Conservation (phyloP, 1,140 invertebrate species). For the Ctenoplectra terminalis region DNA sequence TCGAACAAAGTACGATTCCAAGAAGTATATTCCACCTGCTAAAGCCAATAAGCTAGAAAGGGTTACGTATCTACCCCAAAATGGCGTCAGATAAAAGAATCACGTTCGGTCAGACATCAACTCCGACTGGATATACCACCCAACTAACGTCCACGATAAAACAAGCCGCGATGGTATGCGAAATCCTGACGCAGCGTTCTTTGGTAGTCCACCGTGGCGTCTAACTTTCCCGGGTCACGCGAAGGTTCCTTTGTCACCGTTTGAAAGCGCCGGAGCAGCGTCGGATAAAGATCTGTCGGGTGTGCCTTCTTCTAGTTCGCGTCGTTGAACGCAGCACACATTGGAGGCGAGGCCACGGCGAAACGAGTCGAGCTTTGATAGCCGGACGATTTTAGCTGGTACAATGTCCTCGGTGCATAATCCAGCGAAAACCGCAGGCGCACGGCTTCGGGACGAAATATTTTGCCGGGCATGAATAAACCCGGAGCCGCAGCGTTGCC, state of each 20-base stretch:
- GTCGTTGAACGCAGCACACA: constrained; percentile 11
- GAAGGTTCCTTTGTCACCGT: constrained; percentile 12
- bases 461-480: constrained; percentile 77
- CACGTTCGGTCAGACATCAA: not conserved
- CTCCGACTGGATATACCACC: not conserved
- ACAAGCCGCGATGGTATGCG: not conserved
- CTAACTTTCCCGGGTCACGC: not conserved
- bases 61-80: not conserved
- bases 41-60: not conserved
- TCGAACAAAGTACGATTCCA: not conserved
- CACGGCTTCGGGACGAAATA: constrained; percentile 72
- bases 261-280: not conserved
- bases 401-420: constrained; percentile 73
- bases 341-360: not conserved
- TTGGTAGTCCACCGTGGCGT: too few species aligned
- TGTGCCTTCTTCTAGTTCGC: constrained; percentile 30
- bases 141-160: not conserved
- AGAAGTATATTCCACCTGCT: not conserved
- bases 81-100: not conserved
- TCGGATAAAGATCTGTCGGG: constrained; percentile 8
- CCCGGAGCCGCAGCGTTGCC: constrained; percentile 48
- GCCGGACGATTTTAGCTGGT: constrained; percentile 73
- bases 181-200: not conserved
- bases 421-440: constrained; percentile 66
- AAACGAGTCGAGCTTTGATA: constrained; percentile 74